Percentiles rank a stretch among this genome's conserved stretches.
Evolutionary conservation across 2,888 invertebrate genomes (phyloP).

Genomic region (Acrocyrtus sp.): DNA sequence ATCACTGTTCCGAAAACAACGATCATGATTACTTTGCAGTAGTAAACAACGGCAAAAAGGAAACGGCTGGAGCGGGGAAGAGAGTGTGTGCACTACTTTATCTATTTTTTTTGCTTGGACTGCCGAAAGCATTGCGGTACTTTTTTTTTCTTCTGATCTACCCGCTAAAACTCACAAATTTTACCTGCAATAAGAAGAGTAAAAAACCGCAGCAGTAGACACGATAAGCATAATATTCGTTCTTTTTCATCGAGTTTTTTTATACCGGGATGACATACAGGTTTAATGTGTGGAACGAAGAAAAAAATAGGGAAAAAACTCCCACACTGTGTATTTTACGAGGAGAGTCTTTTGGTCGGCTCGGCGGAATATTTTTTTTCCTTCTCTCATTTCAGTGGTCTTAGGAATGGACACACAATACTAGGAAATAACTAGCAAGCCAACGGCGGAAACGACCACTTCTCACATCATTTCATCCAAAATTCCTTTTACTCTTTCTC

Average conservation of each 20-base stretch:
- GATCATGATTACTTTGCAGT: background rate
- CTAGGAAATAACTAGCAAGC: constrained; percentile 15
- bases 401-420: background rate
- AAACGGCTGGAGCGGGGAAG: background rate
- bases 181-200: background rate
- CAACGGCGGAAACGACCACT: constrained; percentile 8
- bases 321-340: too few species aligned
- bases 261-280: background rate
- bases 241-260: constrained; percentile 4
- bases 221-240: background rate
- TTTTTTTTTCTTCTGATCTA: constrained; percentile 22
- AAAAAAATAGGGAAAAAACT: too few species aligned
- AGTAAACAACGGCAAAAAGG: background rate
- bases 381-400: too few species aligned
- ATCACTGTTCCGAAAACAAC: background rate
- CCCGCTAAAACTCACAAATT: background rate
- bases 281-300: background rate
- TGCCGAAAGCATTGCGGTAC: constrained; percentile 49
- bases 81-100: background rate
- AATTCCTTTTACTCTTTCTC: background rate
- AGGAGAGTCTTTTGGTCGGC: too few species aligned
- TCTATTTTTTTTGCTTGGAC: too few species aligned
- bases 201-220: constrained; percentile 6
- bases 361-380: too few species aligned
- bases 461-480: constrained; percentile 24